Conservation (phyloP, 2,888 invertebrate species). For the Boloria selene region DNA sequence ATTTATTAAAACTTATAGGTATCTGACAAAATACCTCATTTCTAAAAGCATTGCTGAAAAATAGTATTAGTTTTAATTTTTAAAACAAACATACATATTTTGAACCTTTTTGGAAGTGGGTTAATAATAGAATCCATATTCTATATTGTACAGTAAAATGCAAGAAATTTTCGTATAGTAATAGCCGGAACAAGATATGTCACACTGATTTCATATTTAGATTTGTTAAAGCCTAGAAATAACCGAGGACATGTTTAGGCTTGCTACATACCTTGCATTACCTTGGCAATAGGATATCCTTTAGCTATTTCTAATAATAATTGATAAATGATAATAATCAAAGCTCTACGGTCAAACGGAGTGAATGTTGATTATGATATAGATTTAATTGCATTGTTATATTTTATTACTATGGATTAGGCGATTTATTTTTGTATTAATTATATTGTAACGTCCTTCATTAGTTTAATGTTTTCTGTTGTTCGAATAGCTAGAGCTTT, state of each 20-base stretch:
- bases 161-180: conserved; percentile 18
- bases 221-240: conserved; percentile 5
- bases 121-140: too few relatives aligned
- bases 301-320: conserved; percentile 38
- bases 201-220: conserved; percentile 25
- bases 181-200: conserved; percentile 35
- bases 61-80: too few relatives aligned
- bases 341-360: conserved; percentile 24
- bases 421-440: neutral
- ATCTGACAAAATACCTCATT: too few relatives aligned
- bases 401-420: conserved; percentile 12
- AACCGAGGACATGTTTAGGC: conserved; percentile 15
- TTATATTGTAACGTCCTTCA: neutral
- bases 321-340: conserved; percentile 35
- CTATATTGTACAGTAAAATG: too few relatives aligned
- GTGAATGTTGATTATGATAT: conserved; percentile 37
- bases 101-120: too few relatives aligned
- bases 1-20: too few relatives aligned
- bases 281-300: conserved; percentile 41
- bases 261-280: conserved; percentile 23
- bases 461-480: neutral
- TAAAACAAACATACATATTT: too few relatives aligned
- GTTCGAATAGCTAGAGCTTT: neutral
- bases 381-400: conserved; percentile 27
- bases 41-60: too few relatives aligned